phyloP scores from a whole-genome alignment of 2,888 invertebrate genomes.

The Cremastinae sp. region DNA sequence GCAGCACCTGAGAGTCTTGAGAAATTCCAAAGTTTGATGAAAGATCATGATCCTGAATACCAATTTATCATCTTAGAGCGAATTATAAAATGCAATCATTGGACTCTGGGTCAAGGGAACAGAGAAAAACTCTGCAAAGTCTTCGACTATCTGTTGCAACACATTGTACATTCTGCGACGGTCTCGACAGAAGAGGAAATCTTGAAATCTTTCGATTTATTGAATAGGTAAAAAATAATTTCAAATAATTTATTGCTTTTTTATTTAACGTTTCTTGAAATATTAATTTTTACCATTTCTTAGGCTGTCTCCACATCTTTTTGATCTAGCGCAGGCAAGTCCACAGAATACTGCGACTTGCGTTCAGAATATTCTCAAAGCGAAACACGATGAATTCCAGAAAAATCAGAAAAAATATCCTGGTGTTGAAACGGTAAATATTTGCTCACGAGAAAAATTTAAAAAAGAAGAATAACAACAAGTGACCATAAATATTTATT shows the following conservation, averaged over 20 bases:
- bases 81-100: slow-evolving; percentile 93
- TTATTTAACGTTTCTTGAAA: background rate
- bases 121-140: slow-evolving; percentile 88
- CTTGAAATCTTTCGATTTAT: slow-evolving; percentile 83
- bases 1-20: slow-evolving; percentile 85
- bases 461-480: background rate
- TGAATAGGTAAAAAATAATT: slow-evolving; percentile 80
- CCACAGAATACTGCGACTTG: slow-evolving; percentile 85
- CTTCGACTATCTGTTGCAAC: slow-evolving; percentile 89
- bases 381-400: slow-evolving; percentile 86
- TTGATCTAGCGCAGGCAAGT: slow-evolving; percentile 87
- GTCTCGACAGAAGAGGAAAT: slow-evolving; percentile 77
- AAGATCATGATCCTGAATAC: slow-evolving; percentile 83
- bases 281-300: slow-evolving; percentile 48
- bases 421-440: slow-evolving; percentile 83
- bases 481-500: slow-evolving; percentile 59
- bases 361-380: slow-evolving; percentile 86
- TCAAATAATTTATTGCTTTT: background rate
- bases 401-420: slow-evolving; percentile 84
- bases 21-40: slow-evolving; percentile 84
- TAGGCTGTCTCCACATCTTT: slow-evolving; percentile 81
- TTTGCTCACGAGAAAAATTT: slow-evolving; percentile 9
- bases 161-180: slow-evolving; percentile 84
- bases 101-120: slow-evolving; percentile 89
- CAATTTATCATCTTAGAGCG: slow-evolving; percentile 88